phyloP scores from a whole-genome alignment of 2,888 invertebrate species.

The Brachynemurus nebulosus region DNA sequence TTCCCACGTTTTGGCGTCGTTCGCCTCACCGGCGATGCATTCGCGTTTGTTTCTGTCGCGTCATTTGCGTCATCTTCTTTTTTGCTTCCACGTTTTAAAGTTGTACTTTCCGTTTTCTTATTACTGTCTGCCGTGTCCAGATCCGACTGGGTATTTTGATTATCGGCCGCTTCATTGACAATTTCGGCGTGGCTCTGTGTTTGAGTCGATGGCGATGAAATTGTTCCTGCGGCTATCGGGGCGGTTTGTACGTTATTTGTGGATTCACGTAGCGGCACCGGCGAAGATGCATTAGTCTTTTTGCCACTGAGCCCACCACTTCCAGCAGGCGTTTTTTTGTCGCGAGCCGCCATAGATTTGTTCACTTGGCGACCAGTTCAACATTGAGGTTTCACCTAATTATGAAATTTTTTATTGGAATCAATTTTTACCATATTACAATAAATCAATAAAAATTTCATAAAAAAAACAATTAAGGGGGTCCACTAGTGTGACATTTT shows the following conservation, averaged over 20 bases:
- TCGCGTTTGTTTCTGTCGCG: conserved; percentile 15
- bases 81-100: not conserved
- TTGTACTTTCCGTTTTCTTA: not conserved
- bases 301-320: conserved; percentile 22
- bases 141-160: not conserved
- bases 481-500: too few relatives aligned
- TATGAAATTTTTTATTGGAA: too few relatives aligned
- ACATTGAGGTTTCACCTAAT: too few relatives aligned
- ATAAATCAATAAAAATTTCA: too few relatives aligned
- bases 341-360: conserved; percentile 30
- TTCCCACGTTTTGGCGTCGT: conserved; percentile 18
- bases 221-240: conserved; percentile 13
- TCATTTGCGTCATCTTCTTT: not conserved
- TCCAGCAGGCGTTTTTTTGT: conserved; percentile 27
- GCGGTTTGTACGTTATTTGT: too few relatives aligned
- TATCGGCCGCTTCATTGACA: not conserved
- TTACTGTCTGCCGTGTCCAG: not conserved
- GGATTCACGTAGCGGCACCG: conserved; percentile 19
- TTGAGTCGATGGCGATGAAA: conserved; percentile 7
- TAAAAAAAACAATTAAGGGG: too few relatives aligned
- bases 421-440: too few relatives aligned
- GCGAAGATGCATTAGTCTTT: conserved; percentile 22
- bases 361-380: conserved; percentile 21
- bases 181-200: not conserved
- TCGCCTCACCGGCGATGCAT: conserved; percentile 12